Conservation (phyloP, 2,888 invertebrate species). For the Mimumesa dahlbomi region DNA sequence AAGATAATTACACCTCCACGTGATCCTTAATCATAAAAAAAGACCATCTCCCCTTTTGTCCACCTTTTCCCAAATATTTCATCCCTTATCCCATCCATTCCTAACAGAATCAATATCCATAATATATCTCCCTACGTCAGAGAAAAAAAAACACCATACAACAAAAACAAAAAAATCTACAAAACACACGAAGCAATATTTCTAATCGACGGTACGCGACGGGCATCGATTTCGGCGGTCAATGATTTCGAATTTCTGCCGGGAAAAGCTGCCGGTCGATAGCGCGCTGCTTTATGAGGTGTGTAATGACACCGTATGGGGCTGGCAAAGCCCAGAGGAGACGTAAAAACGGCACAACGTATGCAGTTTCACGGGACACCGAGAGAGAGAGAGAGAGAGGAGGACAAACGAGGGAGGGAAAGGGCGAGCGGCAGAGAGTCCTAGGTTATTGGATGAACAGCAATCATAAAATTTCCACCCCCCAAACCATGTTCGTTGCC, state of each 20-base stretch:
- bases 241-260: slow-evolving; percentile 56
- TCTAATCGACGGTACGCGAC: background rate
- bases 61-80: background rate
- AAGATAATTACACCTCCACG: background rate
- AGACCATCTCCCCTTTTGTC: background rate
- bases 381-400: slow-evolving; percentile 10
- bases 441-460: slow-evolving; percentile 64
- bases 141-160: background rate
- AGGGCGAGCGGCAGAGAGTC: slow-evolving; percentile 16
- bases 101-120: background rate
- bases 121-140: background rate
- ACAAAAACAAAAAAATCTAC: too few species aligned
- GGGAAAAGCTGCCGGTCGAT: slow-evolving; percentile 46
- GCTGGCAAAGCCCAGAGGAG: slow-evolving; percentile 76
- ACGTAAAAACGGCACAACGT: slow-evolving; percentile 75
- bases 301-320: slow-evolving; percentile 75
- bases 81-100: background rate
- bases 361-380: slow-evolving; percentile 67
- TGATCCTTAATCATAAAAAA: background rate
- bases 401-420: slow-evolving; percentile 5
- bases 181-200: background rate
- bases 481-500: slow-evolving; percentile 7
- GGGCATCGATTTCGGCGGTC: slow-evolving; percentile 39
- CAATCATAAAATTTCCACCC: slow-evolving; percentile 72
- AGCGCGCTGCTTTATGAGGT: slow-evolving; percentile 76